Evolutionary conservation across 2,113 vertebrate genomes (phyloP), one percentile per base, ranked within the genome.

Genomic region (Eira barbara): DNA sequence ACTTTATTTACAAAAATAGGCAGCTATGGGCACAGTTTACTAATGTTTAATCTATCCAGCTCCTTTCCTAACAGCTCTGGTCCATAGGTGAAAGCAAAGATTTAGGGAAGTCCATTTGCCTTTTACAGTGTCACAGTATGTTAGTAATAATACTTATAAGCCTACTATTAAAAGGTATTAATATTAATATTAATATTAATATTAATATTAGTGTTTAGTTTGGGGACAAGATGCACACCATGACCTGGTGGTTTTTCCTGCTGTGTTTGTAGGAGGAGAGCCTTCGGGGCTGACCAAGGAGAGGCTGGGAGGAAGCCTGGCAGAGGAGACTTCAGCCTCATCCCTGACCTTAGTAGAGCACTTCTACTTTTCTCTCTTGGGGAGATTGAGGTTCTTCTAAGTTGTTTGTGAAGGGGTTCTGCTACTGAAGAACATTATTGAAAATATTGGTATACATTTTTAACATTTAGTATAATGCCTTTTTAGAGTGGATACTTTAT

Each of bases 151-250:
- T 88, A 89, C 8, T 61, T 83, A 34, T 12, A 87, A 59, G 5
- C 7, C n/a, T 92, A 4, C 39, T 80, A 83, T 80, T 86, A 61
- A 88, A 94, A 95, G n/a, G 59, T 82, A 49, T 31, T 9, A 87
- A 12, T 96, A 47, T 61, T 89, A 86, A 93, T 71, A 87, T 84
- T 89, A 86, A 93, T 71, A 87, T 84, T 9, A 87, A 9, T 96
- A 47, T 61, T 89, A 86, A 93, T 71, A 87, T 84, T 36, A 96
- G 31, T 49, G 25, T 95, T 89, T 89, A 49, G 14, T 80, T 92
- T 96, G 21, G 39, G 31, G 31, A 52, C n/a, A 95, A 47, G 34
- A 39, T 85, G 31, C 1, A 29, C 78, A 39, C 57, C 34, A 8
- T 36, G 69, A 31, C 42, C 45, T 12, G 21, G 6, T 74, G 74